Percentiles rank a stretch among this genome's conserved stretches.
Conservation (phyloP, 2,888 invertebrate genomes). For the Agrotis segetum region DNA sequence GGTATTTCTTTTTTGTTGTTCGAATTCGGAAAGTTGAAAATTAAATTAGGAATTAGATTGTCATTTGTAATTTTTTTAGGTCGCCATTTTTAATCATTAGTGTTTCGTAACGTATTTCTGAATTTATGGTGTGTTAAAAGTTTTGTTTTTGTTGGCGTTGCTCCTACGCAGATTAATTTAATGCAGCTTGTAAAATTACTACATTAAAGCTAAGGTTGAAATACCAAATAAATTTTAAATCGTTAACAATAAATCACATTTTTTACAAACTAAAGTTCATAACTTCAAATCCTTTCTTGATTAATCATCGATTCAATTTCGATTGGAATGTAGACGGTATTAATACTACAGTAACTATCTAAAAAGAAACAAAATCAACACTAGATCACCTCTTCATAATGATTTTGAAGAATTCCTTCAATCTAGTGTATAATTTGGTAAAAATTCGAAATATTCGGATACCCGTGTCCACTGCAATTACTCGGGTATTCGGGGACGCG, state of each 20-base stretch:
- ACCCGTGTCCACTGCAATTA: slow-evolving; percentile 73
- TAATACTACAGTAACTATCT: slow-evolving; percentile 33
- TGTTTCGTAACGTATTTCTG: slow-evolving; percentile 38
- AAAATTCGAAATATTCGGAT: slow-evolving; percentile 74
- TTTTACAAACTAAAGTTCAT: slow-evolving; percentile 42
- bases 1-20: slow-evolving; percentile 56
- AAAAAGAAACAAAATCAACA: slow-evolving; percentile 40
- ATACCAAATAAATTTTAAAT: slow-evolving; percentile 31
- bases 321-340: slow-evolving; percentile 54
- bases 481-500: slow-evolving; percentile 67
- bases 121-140: slow-evolving; percentile 19
- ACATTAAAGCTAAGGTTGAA: slow-evolving; percentile 9
- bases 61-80: slow-evolving; percentile 53
- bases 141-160: background rate
- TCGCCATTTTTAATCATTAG: slow-evolving; percentile 48
- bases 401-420: slow-evolving; percentile 65
- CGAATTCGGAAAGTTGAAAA: slow-evolving; percentile 57
- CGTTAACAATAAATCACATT: slow-evolving; percentile 57
- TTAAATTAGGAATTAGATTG: slow-evolving; percentile 58
- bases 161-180: slow-evolving; percentile 5
- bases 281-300: slow-evolving; percentile 42
- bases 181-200: slow-evolving; percentile 16
- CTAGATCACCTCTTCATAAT: slow-evolving; percentile 56
- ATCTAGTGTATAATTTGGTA: slow-evolving; percentile 75
- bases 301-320: slow-evolving; percentile 60